Percentiles rank a stretch among this genome's conserved stretches.
Conservation (phyloP, 2,888 invertebrate species). For the Polyommatus iphigenia region DNA sequence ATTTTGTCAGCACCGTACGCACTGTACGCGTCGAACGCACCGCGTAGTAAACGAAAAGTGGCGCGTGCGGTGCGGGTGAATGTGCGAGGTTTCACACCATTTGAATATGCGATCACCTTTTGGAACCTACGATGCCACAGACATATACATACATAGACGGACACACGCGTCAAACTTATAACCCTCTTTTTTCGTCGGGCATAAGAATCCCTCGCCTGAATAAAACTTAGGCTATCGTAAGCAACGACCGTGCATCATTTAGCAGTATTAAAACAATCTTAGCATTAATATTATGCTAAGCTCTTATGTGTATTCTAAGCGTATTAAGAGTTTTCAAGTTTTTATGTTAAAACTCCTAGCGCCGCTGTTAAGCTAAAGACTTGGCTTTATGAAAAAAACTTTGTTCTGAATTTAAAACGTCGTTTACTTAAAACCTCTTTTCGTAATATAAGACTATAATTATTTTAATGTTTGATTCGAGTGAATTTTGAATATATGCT, state of each 20-base stretch:
- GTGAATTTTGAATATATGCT: neutral
- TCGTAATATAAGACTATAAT: neutral
- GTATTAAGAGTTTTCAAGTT: conserved; percentile 21
- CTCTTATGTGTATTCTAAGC: conserved; percentile 10
- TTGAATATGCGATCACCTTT: no score
- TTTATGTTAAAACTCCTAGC: conserved; percentile 3
- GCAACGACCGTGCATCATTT: neutral
- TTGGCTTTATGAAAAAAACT: neutral
- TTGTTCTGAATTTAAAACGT: neutral
- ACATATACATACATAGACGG: no score
- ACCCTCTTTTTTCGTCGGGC: neutral
- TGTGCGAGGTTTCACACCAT: no score
- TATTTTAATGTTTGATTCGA: neutral
- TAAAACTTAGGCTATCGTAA: neutral
- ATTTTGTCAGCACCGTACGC: no score
- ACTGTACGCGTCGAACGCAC: no score
- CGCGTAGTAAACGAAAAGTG: no score
- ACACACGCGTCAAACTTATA: neutral
- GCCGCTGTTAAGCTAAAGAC: conserved; percentile 5
- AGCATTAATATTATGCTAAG: conserved; percentile 4
- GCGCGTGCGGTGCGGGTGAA: no score
- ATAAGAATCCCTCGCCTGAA: neutral
- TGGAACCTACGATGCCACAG: no score
- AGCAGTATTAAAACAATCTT: conserved; percentile 5
- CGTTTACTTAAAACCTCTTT: neutral